Percentiles rank a stretch among this genome's conserved stretches.
Evolutionary conservation across 2,888 invertebrate species (phyloP).

Genomic region (Troglohyphantes excavatus): DNA sequence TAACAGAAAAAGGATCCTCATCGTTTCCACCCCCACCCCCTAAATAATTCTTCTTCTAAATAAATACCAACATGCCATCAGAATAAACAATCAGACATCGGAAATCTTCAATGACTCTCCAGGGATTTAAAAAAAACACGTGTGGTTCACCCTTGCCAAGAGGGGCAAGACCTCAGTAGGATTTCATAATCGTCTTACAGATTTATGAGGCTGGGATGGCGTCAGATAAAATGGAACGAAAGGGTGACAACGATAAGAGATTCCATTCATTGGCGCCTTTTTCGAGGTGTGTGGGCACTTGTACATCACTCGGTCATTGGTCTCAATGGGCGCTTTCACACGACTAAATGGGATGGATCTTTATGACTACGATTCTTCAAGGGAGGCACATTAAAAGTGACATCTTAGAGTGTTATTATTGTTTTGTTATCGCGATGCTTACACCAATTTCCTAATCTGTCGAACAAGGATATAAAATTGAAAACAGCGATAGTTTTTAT

Average conservation of each 20-base stretch:
- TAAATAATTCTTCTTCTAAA: too few relatives aligned
- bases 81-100: too few relatives aligned
- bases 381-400: background rate
- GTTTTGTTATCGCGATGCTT: background rate
- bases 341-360: background rate
- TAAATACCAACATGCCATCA: too few relatives aligned
- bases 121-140: background rate
- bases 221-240: constrained; percentile 22
- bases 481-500: background rate
- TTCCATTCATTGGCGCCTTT: background rate
- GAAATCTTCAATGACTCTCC: background rate
- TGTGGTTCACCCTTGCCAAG: background rate
- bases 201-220: constrained; percentile 29
- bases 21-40: too few relatives aligned
- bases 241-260: constrained; percentile 17
- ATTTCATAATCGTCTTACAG: constrained; percentile 13
- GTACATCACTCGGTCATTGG: background rate
- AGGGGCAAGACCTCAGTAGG: background rate
- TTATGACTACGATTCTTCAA: background rate
- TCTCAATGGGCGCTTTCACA: too few relatives aligned
- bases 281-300: background rate
- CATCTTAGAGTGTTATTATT: background rate
- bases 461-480: background rate
- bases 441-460: background rate
- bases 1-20: too few relatives aligned